A percentile compares a stretch with the other conserved stretches of the same genome.
These are phyloP conservation scores for Ormyrus nitidulus DNA, from an alignment of 2,888 invertebrate genomes.

Conservation along the genomic window DNA sequence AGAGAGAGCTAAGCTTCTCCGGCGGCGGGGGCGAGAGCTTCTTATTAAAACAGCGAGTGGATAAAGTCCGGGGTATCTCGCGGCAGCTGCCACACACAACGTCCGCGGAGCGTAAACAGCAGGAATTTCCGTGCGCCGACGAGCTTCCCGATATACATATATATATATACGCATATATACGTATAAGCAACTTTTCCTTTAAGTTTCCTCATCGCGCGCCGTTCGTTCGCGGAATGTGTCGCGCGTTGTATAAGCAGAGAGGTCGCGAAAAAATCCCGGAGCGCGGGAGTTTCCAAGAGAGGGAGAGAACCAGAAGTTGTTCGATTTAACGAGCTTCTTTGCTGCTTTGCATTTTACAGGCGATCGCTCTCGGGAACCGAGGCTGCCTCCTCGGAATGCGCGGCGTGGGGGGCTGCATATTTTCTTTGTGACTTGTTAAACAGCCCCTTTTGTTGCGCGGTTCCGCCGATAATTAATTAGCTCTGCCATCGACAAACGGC, in stretches of 20 bases:
- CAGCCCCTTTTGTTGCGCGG: too few species aligned
- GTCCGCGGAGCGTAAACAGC: slow-evolving; percentile 39
- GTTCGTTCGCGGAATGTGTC: slow-evolving; percentile 30
- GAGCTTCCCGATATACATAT: too few species aligned
- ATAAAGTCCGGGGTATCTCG: slow-evolving; percentile 46
- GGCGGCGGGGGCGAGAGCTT: background rate
- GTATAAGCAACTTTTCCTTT: slow-evolving; percentile 27
- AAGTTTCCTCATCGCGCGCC: slow-evolving; percentile 28
- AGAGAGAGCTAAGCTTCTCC: slow-evolving; percentile 25
- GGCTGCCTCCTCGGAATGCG: background rate
- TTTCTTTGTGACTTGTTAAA: slow-evolving; percentile 8
- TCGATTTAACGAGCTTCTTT: slow-evolving; percentile 43
- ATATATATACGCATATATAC: background rate
- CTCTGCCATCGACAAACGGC: too few species aligned
- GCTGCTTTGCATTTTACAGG: background rate
- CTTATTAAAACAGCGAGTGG: slow-evolving; percentile 52
- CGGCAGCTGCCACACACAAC: slow-evolving; percentile 62
- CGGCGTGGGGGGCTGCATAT: background rate
- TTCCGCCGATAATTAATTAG: too few species aligned
- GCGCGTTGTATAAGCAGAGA: too few species aligned
- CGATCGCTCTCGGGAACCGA: background rate
- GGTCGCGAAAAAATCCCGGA: too few species aligned
- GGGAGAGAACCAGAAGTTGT: background rate
- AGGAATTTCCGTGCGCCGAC: slow-evolving; percentile 36
- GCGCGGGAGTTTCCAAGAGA: too few species aligned